Evolutionary conservation across 2,888 invertebrate genomes (phyloP), one percentile per base, ranked within the genome.

Genomic region (Coelogynopora nodosa): DNA sequence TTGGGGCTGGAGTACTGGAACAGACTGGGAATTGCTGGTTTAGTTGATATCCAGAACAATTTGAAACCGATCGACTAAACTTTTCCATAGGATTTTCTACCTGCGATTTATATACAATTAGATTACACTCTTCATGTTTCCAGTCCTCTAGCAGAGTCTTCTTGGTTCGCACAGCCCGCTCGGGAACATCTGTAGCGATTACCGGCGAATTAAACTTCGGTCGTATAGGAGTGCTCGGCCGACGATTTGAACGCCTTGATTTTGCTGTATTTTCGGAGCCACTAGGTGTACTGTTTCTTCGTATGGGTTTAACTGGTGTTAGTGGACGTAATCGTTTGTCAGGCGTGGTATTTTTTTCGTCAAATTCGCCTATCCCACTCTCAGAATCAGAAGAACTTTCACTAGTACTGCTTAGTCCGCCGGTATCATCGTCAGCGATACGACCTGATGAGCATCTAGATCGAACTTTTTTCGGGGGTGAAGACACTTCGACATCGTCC

Each of bases 21-120:
- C 74, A 74, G 2, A 23, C 23, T 2, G 74, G 74, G 23, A 2
- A 10, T 26, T 74, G 74, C 23, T 74, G 74, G 23, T 5, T 13
- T 10, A 2, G 23, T n/a, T 5, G 5, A 13, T 23, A 5, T 2
- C 74, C 74, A 26, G 74, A 26, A 5, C 49, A 5, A 18, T 5
- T 13, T 5, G 49, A 49, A 5, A 74, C 23, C 23, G 74, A 74
- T 67, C 85, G 28, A 74, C 85, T 85, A 28, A 85, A 85, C 23
- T 85, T 85, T 27, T 85, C 85, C 85, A 85, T 85, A 13, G 85
- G 85, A 29, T 85, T 85, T 10, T 67, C 67, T 30, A 67, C 29
- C 2, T 85, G 85, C 30, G 30, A 27, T 67, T 85, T 85, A 26
- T 85, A 85, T 18, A 85, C 85, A 18, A 85, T 85, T 26, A 85